A percentile compares a stretch with the other conserved stretches of the same genome.
These are phyloP conservation scores for Aplidium turbinatum DNA, from an alignment of 23 tunicate genomes.

Conservation along the genomic window DNA sequence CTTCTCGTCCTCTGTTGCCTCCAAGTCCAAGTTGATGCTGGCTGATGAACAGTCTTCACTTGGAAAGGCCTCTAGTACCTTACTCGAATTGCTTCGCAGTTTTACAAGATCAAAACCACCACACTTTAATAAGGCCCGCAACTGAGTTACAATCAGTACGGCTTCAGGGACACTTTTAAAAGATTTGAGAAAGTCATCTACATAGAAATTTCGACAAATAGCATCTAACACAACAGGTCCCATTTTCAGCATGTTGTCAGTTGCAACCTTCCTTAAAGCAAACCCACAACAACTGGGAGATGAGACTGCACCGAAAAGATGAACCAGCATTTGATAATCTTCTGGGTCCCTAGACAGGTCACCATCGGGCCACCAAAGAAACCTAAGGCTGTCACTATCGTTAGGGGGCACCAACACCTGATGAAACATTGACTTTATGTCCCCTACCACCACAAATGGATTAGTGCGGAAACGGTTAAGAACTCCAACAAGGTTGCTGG, in stretches of 20 bases:
- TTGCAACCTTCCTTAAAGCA: slow-evolving; percentile 23
- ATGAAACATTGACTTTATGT: slow-evolving; percentile 25
- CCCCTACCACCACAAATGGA: slow-evolving; percentile 19
- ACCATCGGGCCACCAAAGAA: slow-evolving; percentile 49
- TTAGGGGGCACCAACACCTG: slow-evolving; percentile 17
- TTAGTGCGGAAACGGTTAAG: slow-evolving; percentile 19
- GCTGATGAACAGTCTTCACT: not conserved
- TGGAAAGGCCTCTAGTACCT: slow-evolving; percentile 5
- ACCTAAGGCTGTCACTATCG: slow-evolving; percentile 18
- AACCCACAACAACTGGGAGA: slow-evolving; percentile 39
- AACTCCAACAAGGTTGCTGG: slow-evolving; percentile 29
- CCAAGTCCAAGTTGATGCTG: not conserved
- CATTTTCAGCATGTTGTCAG: not conserved
- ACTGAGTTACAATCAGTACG: not conserved
- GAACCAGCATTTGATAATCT: slow-evolving; percentile 34
- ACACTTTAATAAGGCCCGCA: not conserved
- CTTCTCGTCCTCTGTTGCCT: not conserved
- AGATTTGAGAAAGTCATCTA: slow-evolving; percentile 18
- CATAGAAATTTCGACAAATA: slow-evolving; percentile 3
- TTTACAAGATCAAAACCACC: slow-evolving; percentile 21
- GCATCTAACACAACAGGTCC: not conserved
- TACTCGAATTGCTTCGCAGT: not conserved
- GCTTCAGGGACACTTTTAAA: not conserved
- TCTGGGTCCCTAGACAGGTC: not conserved
- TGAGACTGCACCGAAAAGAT: slow-evolving; percentile 29